Conservation (phyloP, 2,888 invertebrate species). For the Rhamnusium bicolor region DNA sequence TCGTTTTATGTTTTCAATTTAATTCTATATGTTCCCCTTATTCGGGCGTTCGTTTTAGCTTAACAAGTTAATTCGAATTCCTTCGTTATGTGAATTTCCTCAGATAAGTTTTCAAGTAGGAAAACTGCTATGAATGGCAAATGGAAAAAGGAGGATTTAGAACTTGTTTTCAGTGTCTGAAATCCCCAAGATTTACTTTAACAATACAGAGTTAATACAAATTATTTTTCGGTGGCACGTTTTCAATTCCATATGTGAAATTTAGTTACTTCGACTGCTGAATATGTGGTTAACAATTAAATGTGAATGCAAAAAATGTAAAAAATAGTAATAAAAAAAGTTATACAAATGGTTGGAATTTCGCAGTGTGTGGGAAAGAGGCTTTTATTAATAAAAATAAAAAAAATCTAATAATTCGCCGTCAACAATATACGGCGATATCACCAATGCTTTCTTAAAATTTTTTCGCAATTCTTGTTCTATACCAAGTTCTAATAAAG, state of each 20-base stretch:
- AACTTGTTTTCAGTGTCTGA: slow-evolving; percentile 38
- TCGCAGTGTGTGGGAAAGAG: too few relatives aligned
- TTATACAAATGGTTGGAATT: too few relatives aligned
- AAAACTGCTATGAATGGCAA: slow-evolving; percentile 36
- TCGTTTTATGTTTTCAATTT: slow-evolving; percentile 59
- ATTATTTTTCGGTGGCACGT: not conserved
- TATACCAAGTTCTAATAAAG: too few relatives aligned
- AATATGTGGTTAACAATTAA: not conserved
- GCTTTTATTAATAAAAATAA: too few relatives aligned
- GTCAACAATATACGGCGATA: too few relatives aligned
- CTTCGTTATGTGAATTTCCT: slow-evolving; percentile 57
- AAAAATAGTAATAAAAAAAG: not conserved
- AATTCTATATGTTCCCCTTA: slow-evolving; percentile 55
- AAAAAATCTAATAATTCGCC: too few relatives aligned
- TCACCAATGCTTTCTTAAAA: too few relatives aligned
- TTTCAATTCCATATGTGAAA: not conserved
- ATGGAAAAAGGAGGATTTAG: slow-evolving; percentile 40
- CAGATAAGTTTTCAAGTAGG: slow-evolving; percentile 54
- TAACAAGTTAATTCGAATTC: slow-evolving; percentile 65
- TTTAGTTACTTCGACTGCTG: not conserved
- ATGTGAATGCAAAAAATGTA: not conserved
- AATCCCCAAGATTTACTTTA: slow-evolving; percentile 15
- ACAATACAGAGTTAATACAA: slow-evolving; percentile 10
- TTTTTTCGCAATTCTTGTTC: too few relatives aligned
- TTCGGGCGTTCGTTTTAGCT: slow-evolving; percentile 61